Base-by-base conservation (phyloP, 2,113 vertebrate genomes). In the Microcebus griseorufus region DNA sequence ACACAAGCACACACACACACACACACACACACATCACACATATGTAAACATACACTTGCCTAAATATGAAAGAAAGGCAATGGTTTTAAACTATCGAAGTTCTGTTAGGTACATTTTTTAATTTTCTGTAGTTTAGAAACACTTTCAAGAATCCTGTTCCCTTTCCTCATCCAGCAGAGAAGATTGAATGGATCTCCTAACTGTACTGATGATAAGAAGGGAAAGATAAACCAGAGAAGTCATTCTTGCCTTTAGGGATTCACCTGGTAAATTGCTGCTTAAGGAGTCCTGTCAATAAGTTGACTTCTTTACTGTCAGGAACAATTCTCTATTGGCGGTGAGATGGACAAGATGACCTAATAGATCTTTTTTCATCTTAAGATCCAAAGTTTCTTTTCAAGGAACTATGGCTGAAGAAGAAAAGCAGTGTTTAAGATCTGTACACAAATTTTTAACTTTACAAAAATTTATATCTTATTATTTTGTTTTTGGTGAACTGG, bases 231-330 rank as follows among this genome's bases (percentile, higher is more conserved):
- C 96, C 92, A 90, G 93, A 88, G 93, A 97, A 97, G 98, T 97
- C 97, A 95, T 96, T 94, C 97, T 93, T 95, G 97, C 97, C 97
- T 97, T 96, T 95, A 96, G 98, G 98, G 96, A 98, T 97, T 97
- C 97, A 94, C 96, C 96, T 96, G 97, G 95, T 94, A 97, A 98
- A 98, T 97, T 97, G 95, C 95, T 96, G 70, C 96, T 97, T 97
- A 98, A 98, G 96, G 98, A 97, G 97, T 92, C 45, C 97, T 97
- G 98, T 98, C 97, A 98, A 96, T 98, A 97, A 98, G 95, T 88
- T 98, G 97, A 97, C 97, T 98, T 98, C 97, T 87, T 98, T 97
- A 96, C 96, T 97, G 97, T 98, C 96, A 0, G 93, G 65, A 98
- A 67, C 95, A 97, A 97, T 98, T 97, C 87, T 98, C 95, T 53